These are phyloP conservation scores for Ylistrum balloti DNA, from an alignment of 1,140 invertebrate genomes.

Conservation along the genomic window DNA sequence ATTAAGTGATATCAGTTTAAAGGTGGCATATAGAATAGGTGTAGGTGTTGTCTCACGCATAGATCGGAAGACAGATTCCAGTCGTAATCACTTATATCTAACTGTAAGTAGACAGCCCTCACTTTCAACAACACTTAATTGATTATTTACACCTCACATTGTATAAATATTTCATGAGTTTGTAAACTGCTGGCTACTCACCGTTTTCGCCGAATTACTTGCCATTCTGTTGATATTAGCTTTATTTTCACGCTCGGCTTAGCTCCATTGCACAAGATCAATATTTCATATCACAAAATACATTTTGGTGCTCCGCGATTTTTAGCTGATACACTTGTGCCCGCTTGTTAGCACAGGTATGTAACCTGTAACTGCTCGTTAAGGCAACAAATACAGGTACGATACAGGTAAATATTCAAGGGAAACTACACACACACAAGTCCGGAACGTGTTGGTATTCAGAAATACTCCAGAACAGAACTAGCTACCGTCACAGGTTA, in stretches of 20 bases:
- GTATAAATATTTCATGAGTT: neutral
- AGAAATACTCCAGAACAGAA: neutral
- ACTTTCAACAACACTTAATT: neutral
- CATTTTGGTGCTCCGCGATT: neutral
- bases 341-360: neutral
- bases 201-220: neutral
- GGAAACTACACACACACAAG: neutral
- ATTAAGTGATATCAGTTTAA: no score
- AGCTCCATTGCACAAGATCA: neutral
- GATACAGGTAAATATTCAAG: constrained; percentile 16
- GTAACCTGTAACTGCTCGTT: neutral
- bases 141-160: neutral
- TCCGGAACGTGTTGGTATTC: neutral
- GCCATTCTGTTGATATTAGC: neutral
- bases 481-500: neutral
- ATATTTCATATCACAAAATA: neutral
- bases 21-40: no score
- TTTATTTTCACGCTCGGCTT: neutral
- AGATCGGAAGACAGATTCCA: no score
- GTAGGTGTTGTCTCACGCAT: no score
- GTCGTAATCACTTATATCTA: no score
- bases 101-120: neutral
- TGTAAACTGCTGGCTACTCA: neutral
- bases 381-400: no score
- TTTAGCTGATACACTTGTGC: neutral